Conservation (phyloP, 2,113 vertebrate genomes). For the cattle (Bos taurus) region DNA sequence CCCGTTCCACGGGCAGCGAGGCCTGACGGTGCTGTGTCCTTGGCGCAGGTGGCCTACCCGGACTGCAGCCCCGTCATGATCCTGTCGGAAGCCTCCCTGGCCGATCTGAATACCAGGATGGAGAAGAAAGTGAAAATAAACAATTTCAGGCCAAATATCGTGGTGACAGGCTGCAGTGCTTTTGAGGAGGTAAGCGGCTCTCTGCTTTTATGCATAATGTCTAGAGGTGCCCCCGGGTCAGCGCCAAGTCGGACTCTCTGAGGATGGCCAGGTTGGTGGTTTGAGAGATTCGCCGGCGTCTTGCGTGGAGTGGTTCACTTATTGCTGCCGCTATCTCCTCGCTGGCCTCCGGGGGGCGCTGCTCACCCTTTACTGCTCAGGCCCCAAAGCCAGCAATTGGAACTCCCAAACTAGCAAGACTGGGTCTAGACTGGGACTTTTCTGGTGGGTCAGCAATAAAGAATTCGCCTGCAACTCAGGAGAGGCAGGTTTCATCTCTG, state of each 20-base stretch:
- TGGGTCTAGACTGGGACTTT: not conserved
- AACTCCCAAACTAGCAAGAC: not conserved
- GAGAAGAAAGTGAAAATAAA: conserved; percentile 83
- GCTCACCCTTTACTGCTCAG: not conserved
- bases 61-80: conserved; percentile 87
- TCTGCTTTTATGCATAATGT: accelerated
- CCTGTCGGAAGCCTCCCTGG: conserved; percentile 90
- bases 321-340: not conserved
- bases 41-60: conserved; percentile 86
- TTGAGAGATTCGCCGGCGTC: not conserved
- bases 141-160: conserved; percentile 90
- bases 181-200: conserved; percentile 88
- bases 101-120: conserved; percentile 85
- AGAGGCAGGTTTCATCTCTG: not conserved
- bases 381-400: too few species aligned
- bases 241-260: not conserved
- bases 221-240: not conserved
- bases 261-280: not conserved
- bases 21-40: not conserved
- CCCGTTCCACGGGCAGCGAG: accelerated
- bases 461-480: not conserved
- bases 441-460: not conserved
- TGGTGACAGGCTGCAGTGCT: conserved; percentile 86
- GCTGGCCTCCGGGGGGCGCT: not conserved
- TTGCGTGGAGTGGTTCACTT: too few species aligned